Evolutionary conservation across 2,888 invertebrate genomes (phyloP), one percentile per base, ranked within the genome.

Genomic region (Apodemia duryi): DNA sequence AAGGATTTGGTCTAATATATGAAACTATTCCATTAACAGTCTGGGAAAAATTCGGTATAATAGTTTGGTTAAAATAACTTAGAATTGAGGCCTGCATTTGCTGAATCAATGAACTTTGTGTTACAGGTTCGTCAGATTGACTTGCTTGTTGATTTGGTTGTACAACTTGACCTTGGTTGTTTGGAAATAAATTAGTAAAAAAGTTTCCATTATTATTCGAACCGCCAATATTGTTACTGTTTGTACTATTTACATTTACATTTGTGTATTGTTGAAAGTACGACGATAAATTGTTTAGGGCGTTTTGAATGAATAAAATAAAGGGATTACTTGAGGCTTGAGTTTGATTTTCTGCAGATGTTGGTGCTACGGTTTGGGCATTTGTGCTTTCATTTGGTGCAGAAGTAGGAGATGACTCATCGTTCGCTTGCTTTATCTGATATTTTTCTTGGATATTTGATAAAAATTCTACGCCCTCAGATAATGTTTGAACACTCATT

Each of bases 391-490:
- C 46, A 1, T 29, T 49, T 28, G 62, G 43, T 13, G 28, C 62
- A 6, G 49, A 49, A 2, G 62, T 28, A 32, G 63, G 41, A 2
- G 57, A 41, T 6, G 52, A 13, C 5, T 71, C 71, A 6, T 67
- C 71, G 21, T 69, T 70, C 29, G 64, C 67, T 63, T 66, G 67
- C 64, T 71, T 74, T 38, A 69, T 68, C 64, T 70, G 76, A 61
- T 75, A 77, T 41, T 82, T 80, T 28, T 82, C 82, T 67, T 77
- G 84, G 49, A 82, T 65, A 21, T 73, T 75, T 2, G 81, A 78
- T 46, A 82, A 76, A 10, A 81, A 70, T 65, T 81, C 74, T 1
- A 88, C 79, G 10, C 86, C 85, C 43, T 82, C 81, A 3, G 79
- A 70, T 49, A 90, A 73, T 62, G 80, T 78, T 51, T 82, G 74